Evolutionary conservation across 2,113 vertebrate genomes (phyloP).

Genomic region (Aix galericulata): DNA sequence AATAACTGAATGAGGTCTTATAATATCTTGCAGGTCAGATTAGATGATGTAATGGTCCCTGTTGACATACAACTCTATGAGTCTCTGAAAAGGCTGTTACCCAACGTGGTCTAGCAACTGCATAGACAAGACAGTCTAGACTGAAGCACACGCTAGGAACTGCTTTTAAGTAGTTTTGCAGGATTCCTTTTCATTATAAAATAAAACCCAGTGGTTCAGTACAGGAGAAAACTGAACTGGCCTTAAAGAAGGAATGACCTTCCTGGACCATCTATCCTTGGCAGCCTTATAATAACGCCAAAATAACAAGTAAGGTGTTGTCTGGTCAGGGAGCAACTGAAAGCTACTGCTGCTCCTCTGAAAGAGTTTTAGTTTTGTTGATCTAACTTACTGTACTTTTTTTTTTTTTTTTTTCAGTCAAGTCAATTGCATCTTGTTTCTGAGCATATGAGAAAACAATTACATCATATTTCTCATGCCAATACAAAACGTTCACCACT

Average conservation of each 20-base stretch:
- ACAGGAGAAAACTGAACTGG: not conserved
- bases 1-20: not conserved
- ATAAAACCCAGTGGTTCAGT: not conserved
- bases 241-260: not conserved
- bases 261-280: not conserved
- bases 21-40: not conserved
- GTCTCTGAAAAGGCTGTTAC: not conserved
- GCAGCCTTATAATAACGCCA: not conserved
- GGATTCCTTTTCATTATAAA: not conserved
- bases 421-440: not conserved
- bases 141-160: not conserved
- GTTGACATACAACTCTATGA: not conserved
- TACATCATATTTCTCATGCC: not conserved
- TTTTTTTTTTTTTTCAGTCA: not conserved
- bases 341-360: conserved; percentile 23
- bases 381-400: not conserved
- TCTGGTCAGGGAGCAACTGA: not conserved
- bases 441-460: conserved; percentile 9
- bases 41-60: not conserved
- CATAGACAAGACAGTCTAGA: not conserved
- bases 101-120: not conserved
- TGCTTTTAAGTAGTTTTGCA: not conserved
- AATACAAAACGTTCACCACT: not conserved
- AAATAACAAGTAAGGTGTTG: not conserved
- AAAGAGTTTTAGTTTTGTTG: conserved; percentile 22